Conservation (phyloP, 2,113 vertebrate species). For the Australoheros scitulus region DNA sequence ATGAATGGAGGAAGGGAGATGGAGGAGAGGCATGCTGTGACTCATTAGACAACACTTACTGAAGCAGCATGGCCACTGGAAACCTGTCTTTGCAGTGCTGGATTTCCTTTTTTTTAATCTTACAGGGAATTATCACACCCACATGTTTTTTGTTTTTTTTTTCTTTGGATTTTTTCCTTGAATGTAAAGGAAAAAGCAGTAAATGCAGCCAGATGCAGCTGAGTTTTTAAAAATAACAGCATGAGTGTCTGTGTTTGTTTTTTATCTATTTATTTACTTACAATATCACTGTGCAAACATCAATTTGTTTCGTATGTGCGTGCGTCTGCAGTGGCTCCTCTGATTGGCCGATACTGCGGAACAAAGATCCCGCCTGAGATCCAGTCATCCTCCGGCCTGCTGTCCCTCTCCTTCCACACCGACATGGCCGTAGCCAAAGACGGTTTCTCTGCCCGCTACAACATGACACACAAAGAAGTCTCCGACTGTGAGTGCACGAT, state of each 20-base stretch:
- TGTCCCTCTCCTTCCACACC: slow-evolving; percentile 96
- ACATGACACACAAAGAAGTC: slow-evolving; percentile 90
- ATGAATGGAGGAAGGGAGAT: slow-evolving; percentile 33
- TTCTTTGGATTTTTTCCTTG: neutral
- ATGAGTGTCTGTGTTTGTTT: too few species aligned
- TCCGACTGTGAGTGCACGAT: slow-evolving; percentile 88
- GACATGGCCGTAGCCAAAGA: slow-evolving; percentile 99
- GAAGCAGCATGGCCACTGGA: slow-evolving; percentile 45
- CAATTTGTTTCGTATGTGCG: neutral
- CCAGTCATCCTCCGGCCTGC: slow-evolving; percentile 91
- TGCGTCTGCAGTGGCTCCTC: slow-evolving; percentile 85
- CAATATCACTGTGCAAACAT: neutral
- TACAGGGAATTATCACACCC: neutral
- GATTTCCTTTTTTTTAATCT: neutral
- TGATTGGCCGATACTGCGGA: slow-evolving; percentile 98
- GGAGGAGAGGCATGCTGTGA: slow-evolving; percentile 41
- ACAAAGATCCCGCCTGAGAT: slow-evolving; percentile 94
- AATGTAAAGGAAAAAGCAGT: neutral
- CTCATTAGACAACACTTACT: slow-evolving; percentile 65
- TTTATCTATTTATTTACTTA: rapidly evolving
- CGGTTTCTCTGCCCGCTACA: slow-evolving; percentile 96
- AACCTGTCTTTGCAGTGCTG: slow-evolving; percentile 6
- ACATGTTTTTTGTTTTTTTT: neutral
- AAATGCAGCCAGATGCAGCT: neutral
- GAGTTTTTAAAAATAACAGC: neutral